Evolutionary conservation across 2,113 vertebrate genomes (phyloP), one percentile per base, ranked within the genome.

Genomic region (Catharus minimus): DNA sequence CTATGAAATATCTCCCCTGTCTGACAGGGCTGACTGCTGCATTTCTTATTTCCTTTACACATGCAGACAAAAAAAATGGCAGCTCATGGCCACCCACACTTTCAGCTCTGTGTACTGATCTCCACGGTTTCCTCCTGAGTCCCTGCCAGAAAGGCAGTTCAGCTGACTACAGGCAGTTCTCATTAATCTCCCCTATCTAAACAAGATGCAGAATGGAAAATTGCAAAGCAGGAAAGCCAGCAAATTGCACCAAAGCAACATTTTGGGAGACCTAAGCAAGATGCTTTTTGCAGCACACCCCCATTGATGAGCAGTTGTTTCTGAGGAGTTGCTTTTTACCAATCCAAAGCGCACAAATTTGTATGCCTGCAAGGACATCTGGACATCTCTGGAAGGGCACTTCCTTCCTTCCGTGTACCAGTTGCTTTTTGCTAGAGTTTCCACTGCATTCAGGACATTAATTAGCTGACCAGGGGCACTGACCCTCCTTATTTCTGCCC

Each of bases 1-100:
- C 88, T 88, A 44, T 81, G 85, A 91, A 94, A 78, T 94, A 82
- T 90, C 73, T 94, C 67, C 78, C 78, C 86, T 88, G 76, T 79
- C 85, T 89, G 61, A 90, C 60, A 7, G 79, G 74, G 64, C 83
- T 86, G 87, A 60, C 78, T 92, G 84, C 62, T 86, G 80, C 55
- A 66, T 56, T 93, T 94, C 90, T 93, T 60, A 52, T 46, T 94
- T 93, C 84, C 85, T 93, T 86, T 89, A 41, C 46, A 75, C 15
- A 85, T 2, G 32, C 38, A 57, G 49, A 60, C 22, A 3, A 49
- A 78, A 10, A 73, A 65, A 55, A 69, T 72, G 44, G 67, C 58
- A 78, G 39, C 73, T 90, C 58, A 32, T 24, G 83, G 74, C 91
- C 91, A 83, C 86, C 91, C 68, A 7, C 53, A 46, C 58, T 91